Percentiles rank a stretch among this genome's conserved stretches.
These are phyloP conservation scores for Hippocampus mohnikei DNA, from an alignment of 2,113 vertebrate genomes.

Conservation along the genomic window DNA sequence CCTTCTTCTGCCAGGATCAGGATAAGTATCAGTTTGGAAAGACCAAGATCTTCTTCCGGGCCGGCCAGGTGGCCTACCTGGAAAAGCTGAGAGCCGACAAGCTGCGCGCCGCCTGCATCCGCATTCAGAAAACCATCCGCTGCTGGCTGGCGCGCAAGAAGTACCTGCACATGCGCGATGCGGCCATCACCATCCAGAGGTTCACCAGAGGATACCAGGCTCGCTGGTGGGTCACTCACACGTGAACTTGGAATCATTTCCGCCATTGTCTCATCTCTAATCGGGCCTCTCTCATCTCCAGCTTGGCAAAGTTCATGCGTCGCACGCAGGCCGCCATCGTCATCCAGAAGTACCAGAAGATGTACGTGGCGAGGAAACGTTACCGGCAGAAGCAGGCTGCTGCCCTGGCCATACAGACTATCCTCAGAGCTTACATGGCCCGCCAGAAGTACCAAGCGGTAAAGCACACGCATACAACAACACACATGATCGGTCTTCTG, in stretches of 20 bases:
- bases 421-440: conserved; percentile 86
- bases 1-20: conserved; percentile 76
- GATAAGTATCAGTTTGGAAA: conserved; percentile 99
- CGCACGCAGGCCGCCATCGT: conserved; percentile 83
- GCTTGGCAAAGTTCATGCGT: conserved; percentile 86
- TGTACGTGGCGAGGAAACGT: conserved; percentile 77
- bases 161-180: conserved; percentile 84
- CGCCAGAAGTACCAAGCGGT: conserved; percentile 86
- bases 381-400: conserved; percentile 80
- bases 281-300: conserved; percentile 40
- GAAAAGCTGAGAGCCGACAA: conserved; percentile 97
- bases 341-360: conserved; percentile 93
- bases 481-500: background rate
- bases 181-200: conserved; percentile 89
- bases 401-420: conserved; percentile 84
- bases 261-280: background rate
- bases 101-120: conserved; percentile 89
- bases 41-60: conserved; percentile 98
- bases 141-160: conserved; percentile 94
- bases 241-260: background rate
- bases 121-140: conserved; percentile 96
- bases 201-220: conserved; percentile 91
- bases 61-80: conserved; percentile 95
- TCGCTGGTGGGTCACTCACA: conserved; percentile 79
- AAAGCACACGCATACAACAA: conserved; percentile 8